Evolutionary conservation across 2,888 invertebrate species (phyloP).

Genomic region (Phortica okadai): DNA sequence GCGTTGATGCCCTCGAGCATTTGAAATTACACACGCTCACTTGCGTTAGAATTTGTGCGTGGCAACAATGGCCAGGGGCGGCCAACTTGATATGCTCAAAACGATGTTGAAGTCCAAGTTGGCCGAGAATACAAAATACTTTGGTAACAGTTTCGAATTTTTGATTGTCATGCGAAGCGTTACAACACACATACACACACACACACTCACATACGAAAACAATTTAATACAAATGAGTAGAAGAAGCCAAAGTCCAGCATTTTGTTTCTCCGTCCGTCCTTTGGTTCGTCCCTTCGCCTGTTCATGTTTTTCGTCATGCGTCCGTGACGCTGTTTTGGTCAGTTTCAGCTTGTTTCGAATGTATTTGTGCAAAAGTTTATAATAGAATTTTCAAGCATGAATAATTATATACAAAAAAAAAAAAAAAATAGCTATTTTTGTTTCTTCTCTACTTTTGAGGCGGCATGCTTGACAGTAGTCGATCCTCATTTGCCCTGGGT

Average conservation of each 20-base stretch:
- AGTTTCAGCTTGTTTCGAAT: slow-evolving; percentile 46
- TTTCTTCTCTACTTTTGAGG: not conserved
- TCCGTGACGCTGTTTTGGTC: slow-evolving; percentile 11
- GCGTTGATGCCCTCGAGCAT: slow-evolving; percentile 17
- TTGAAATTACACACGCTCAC: slow-evolving; percentile 54
- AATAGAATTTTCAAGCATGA: slow-evolving; percentile 63
- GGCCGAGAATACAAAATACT: slow-evolving; percentile 17
- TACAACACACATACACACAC: not conserved
- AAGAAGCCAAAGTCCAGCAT: not conserved
- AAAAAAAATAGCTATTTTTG: not conserved
- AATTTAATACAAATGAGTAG: not conserved
- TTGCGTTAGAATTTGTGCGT: slow-evolving; percentile 57
- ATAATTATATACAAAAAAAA: slow-evolving; percentile 58
- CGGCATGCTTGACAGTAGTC: not conserved
- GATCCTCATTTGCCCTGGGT: not conserved
- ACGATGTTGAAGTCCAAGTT: not conserved
- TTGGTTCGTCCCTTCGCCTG: not conserved
- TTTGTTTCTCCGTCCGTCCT: not conserved
- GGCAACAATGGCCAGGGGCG: slow-evolving; percentile 48
- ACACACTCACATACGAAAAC: not conserved
- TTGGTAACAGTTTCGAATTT: slow-evolving; percentile 30
- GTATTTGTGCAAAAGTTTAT: slow-evolving; percentile 54
- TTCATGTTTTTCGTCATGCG: not conserved
- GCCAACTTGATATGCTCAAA: slow-evolving; percentile 33
- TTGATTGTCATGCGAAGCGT: not conserved